These are phyloP conservation scores for Bos javanicus DNA, from an alignment of 2,113 vertebrate species.

Conservation along the genomic window DNA sequence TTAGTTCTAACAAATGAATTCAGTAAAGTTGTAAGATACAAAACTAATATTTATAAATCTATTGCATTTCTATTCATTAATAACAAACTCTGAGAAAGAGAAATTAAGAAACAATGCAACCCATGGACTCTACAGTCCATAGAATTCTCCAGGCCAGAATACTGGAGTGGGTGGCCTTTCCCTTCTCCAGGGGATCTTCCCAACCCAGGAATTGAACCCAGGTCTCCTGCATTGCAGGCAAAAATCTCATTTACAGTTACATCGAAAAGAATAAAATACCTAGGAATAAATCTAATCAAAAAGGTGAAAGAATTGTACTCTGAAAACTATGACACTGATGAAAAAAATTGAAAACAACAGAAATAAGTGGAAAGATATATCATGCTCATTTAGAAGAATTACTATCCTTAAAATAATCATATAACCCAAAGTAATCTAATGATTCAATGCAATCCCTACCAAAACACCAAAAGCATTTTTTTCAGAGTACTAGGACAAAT, in stretches of 20 bases:
- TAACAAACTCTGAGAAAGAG: neutral
- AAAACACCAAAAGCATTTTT: neutral
- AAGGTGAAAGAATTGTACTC: neutral
- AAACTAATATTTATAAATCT: neutral
- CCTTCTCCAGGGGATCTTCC: neutral
- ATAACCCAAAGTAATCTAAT: neutral
- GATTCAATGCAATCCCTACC: neutral
- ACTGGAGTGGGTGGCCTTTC: neutral
- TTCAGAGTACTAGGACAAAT: neutral
- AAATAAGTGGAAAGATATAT: neutral
- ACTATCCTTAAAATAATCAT: neutral
- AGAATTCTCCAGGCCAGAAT: neutral
- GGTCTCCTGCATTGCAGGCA: neutral
- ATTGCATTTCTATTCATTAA: neutral
- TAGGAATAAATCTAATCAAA: neutral
- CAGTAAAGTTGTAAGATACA: neutral
- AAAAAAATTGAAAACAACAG: neutral
- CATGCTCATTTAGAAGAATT: neutral
- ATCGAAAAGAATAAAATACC: neutral
- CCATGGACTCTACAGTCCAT: neutral
- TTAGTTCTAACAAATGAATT: neutral
- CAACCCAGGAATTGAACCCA: neutral
- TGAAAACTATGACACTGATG: neutral
- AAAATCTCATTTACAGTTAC: neutral
- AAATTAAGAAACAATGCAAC: neutral